Conservation (phyloP, 2,888 invertebrate genomes). For the Dione vanillae region DNA sequence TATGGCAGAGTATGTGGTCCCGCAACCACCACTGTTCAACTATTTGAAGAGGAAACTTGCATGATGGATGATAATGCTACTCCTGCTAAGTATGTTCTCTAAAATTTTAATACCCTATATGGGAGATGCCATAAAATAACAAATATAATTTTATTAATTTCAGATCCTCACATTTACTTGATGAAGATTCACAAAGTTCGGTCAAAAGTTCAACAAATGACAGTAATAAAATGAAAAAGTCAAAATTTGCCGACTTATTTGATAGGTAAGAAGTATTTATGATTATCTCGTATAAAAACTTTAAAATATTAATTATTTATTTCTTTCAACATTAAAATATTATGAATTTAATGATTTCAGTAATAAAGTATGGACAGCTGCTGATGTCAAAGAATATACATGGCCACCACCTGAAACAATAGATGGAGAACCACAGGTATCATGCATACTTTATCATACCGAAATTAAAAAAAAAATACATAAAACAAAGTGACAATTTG, state of each 20-base stretch:
- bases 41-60: conserved; percentile 89
- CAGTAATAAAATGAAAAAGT: conserved; percentile 81
- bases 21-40: conserved; percentile 81
- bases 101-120: background rate
- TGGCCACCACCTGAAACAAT: conserved; percentile 89
- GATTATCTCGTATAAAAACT: background rate
- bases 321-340: background rate
- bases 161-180: conserved; percentile 80
- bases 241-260: conserved; percentile 78
- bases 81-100: conserved; percentile 72
- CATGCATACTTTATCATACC: conserved; percentile 13
- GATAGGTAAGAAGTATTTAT: conserved; percentile 66
- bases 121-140: background rate
- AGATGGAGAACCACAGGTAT: conserved; percentile 69
- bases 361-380: conserved; percentile 89
- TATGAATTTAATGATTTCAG: conserved; percentile 54
- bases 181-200: conserved; percentile 94
- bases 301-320: background rate
- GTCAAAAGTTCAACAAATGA: conserved; percentile 90
- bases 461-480: background rate
- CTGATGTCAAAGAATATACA: conserved; percentile 96
- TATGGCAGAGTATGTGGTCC: conserved; percentile 80
- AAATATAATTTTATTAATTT: conserved; percentile 37
- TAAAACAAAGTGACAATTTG: too few relatives aligned
- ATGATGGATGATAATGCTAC: conserved; percentile 89